These are phyloP conservation scores for Acropora tenuis DNA, from an alignment of 64 coral and sea anemone species.

Conservation along the genomic window DNA sequence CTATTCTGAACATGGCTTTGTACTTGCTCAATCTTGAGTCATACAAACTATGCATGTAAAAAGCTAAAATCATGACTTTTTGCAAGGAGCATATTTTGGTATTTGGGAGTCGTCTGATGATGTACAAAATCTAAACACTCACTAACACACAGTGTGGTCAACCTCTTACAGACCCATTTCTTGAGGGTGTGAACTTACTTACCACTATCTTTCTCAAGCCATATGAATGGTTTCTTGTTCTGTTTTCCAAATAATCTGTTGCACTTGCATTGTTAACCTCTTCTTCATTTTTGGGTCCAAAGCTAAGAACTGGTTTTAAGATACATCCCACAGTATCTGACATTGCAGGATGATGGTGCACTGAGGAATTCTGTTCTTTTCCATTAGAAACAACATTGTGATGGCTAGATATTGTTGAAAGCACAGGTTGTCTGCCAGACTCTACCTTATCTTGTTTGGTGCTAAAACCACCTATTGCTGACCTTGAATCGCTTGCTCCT, in stretches of 20 bases:
- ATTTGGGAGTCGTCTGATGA: no score
- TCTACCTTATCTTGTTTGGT: background rate
- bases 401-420: background rate
- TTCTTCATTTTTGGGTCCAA: background rate
- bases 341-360: background rate
- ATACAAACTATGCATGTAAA: no score
- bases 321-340: background rate
- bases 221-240: background rate
- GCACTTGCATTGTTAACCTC: background rate
- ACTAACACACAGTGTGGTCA: no score
- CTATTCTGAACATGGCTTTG: no score
- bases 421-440: background rate
- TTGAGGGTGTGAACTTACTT: background rate
- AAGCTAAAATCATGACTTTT: no score
- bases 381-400: background rate
- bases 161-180: no score
- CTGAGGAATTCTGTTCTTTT: background rate
- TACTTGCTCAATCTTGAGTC: no score
- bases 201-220: background rate
- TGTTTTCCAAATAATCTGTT: background rate
- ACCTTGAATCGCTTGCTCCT: background rate
- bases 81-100: no score
- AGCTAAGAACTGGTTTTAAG: background rate
- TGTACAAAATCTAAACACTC: no score
- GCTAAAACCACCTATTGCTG: background rate